Percentiles rank a stretch among this genome's conserved stretches.
These are phyloP conservation scores for Diadophis punctatus DNA, from an alignment of 2,113 vertebrate species.

Conservation along the genomic window DNA sequence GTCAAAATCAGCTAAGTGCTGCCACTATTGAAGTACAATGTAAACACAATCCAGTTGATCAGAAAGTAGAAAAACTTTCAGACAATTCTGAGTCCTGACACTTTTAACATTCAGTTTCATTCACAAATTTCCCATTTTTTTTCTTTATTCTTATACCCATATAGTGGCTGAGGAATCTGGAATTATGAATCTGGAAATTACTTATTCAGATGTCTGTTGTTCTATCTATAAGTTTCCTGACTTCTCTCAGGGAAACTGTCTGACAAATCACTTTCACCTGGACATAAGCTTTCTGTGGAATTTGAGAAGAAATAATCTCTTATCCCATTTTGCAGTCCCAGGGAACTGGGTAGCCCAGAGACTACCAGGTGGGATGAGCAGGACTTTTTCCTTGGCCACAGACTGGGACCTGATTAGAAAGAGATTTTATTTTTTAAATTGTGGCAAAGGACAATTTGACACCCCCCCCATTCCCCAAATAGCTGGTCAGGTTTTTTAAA, in stretches of 20 bases:
- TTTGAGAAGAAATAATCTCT: neutral
- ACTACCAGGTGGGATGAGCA: neutral
- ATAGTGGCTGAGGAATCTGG: neutral
- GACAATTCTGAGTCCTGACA: neutral
- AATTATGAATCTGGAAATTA: neutral
- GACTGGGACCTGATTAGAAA: neutral
- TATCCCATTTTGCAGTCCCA: neutral
- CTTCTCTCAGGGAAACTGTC: neutral
- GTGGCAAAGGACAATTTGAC: neutral
- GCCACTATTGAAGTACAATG: neutral
- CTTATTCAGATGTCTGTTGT: neutral
- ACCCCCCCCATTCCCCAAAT: neutral
- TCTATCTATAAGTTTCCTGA: neutral
- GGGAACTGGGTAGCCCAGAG: neutral
- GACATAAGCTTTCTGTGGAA: neutral
- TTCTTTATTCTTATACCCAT: neutral
- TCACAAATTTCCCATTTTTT: neutral
- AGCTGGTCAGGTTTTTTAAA: neutral
- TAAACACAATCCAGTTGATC: neutral
- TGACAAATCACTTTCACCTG: neutral
- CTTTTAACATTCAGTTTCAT: neutral
- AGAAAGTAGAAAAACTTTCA: neutral
- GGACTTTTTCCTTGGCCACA: neutral
- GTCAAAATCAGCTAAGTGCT: neutral
- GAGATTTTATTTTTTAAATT: neutral